Base-by-base conservation (phyloP, 2,888 invertebrate species). In the Polydrusus tereticollis region DNA sequence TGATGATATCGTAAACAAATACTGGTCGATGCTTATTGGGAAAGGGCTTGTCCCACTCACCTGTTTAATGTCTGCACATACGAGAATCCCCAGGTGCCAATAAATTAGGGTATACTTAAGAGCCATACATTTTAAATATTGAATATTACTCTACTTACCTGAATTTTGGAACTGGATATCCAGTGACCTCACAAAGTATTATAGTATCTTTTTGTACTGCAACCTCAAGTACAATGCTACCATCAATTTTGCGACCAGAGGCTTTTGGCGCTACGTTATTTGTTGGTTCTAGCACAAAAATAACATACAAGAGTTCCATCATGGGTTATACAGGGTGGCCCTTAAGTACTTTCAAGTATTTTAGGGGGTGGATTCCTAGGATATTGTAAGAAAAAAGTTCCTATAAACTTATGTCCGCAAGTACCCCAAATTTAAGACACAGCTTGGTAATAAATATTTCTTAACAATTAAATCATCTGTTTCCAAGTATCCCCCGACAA, bases 161-260 rank as follows among this genome's bases (percentile, higher is more conserved):
- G 60, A 70, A 76, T 79, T 89, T 82, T 75, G 93, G 92, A 75
- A 89, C 89, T 74, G 93, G 93, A 83, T 88, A 92, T 82, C 90
- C 91, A 82, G 90, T 89, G 77, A 91, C 89, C 83, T 91, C 90
- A 84, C 93, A 93, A 79, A 89, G 88, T 84, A 93, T 86, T 80
- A 90, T 86, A 73, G 86, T 86, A 18, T 86, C 83, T 67, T 78
- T 76, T 47, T 84, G 78, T 14, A 78, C 76, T 71, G 82, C 75
- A 67, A 84, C 83, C 74, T 86, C 86, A 80, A 87, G 84, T 78
- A 89, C 85, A 81, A 89, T 87, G 77, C 87, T 86, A 76, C 86
- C 86, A 76, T 86, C 86, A 78, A 85, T 85, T 80, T 85, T 87
- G 78, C 85, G 85, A 65, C 86, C 87, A 23, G 86, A 83, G 26